These are phyloP conservation scores for Solea senegalensis DNA, from an alignment of 2,113 vertebrate species.

Conservation along the genomic window DNA sequence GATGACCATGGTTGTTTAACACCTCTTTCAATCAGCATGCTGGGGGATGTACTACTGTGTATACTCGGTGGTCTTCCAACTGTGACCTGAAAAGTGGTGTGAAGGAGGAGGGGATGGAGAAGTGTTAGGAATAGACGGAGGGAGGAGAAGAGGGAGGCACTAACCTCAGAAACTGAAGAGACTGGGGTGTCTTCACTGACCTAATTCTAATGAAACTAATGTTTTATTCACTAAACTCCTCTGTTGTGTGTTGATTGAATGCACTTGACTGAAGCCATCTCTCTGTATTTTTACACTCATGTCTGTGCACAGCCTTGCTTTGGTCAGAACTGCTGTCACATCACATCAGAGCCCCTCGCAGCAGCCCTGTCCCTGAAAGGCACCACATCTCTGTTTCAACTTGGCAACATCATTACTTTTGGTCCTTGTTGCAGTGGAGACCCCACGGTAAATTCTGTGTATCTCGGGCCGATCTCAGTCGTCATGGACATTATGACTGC, in stretches of 20 bases:
- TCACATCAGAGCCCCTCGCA: slow-evolving; percentile 16
- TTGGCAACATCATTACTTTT: slow-evolving; percentile 51
- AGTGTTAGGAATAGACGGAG: slow-evolving; percentile 22
- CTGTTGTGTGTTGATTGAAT: not conserved
- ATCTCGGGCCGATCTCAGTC: slow-evolving; percentile 50
- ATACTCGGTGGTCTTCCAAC: slow-evolving; percentile 61
- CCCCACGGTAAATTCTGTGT: slow-evolving; percentile 45
- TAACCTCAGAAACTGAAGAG: slow-evolving; percentile 21
- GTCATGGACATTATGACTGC: no score
- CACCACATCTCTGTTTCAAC: slow-evolving; percentile 22
- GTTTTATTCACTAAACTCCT: slow-evolving; percentile 4
- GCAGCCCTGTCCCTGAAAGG: slow-evolving; percentile 17
- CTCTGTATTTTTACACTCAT: not conserved
- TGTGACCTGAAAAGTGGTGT: slow-evolving; percentile 63
- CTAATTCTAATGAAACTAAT: slow-evolving; percentile 22
- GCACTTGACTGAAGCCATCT: slow-evolving; percentile 6
- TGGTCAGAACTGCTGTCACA: slow-evolving; percentile 3
- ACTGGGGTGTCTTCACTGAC: slow-evolving; percentile 21
- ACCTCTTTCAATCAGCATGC: slow-evolving; percentile 40
- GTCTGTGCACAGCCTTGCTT: not conserved
- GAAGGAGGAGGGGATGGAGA: slow-evolving; percentile 26
- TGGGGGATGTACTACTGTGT: slow-evolving; percentile 40
- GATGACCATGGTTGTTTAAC: slow-evolving; percentile 60
- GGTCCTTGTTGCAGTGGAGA: slow-evolving; percentile 44
- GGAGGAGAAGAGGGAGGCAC: slow-evolving; percentile 24